phyloP scores from a whole-genome alignment of 2,797 vertebrate species.

The Pangasius krempfi region DNA sequence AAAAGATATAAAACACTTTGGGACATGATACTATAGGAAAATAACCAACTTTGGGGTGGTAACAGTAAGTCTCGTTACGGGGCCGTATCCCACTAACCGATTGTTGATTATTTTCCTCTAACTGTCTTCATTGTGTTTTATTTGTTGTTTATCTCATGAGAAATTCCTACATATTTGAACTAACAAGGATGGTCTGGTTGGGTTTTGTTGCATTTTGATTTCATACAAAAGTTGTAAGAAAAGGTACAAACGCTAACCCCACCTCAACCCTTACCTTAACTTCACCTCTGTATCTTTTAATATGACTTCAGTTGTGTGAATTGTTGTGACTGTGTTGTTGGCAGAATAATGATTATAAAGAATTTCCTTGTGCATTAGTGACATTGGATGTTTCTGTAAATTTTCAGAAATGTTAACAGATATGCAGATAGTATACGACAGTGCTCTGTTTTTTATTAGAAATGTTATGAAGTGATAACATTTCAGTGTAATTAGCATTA shows the following conservation, averaged over 20 bases:
- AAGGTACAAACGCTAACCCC: not conserved
- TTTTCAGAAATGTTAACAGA: not conserved
- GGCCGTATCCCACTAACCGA: not conserved
- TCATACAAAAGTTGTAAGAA: not conserved
- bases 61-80: not conserved
- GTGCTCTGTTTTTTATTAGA: not conserved
- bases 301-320: not conserved
- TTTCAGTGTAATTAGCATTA: not conserved
- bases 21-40: not conserved
- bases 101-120: not conserved
- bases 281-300: not conserved
- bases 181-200: not conserved
- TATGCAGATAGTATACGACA: not conserved
- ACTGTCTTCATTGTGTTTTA: not conserved
- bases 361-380: not conserved
- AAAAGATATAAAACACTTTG: not conserved
- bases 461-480: not conserved
- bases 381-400: not conserved
- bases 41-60: not conserved
- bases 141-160: not conserved
- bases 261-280: not conserved
- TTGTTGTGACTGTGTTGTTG: not conserved
- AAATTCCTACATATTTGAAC: not conserved
- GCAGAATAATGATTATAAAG: too few species aligned
- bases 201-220: not conserved